Percentiles rank a stretch among this genome's conserved stretches.
These are phyloP conservation scores for Panagrolaimus sp. DNA, from an alignment of 1,140 invertebrate genomes.

Conservation along the genomic window DNA sequence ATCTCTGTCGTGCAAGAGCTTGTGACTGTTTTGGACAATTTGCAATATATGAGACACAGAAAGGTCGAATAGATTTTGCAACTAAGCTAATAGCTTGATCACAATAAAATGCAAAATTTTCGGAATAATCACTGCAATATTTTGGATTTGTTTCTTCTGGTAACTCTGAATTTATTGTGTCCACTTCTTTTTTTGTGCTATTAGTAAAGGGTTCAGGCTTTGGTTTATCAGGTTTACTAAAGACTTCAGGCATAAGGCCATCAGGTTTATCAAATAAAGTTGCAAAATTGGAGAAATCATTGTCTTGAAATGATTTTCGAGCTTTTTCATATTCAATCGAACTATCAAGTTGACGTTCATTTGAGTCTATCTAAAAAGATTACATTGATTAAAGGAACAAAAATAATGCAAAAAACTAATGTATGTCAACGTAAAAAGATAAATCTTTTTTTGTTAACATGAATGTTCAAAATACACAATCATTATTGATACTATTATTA, in stretches of 20 bases:
- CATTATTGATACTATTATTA: no score
- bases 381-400: no score
- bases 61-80: neutral
- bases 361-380: slow-evolving; percentile 7
- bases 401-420: no score
- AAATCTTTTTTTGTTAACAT: no score
- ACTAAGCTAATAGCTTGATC: slow-evolving; percentile 4
- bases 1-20: neutral
- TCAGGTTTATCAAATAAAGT: neutral
- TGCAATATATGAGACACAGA: slow-evolving; percentile 11
- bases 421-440: no score
- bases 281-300: slow-evolving; percentile 1
- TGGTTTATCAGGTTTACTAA: neutral
- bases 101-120: slow-evolving; percentile 9
- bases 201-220: neutral
- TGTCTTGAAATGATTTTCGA: neutral
- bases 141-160: neutral
- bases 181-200: neutral
- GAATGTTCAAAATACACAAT: no score
- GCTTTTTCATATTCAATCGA: slow-evolving; percentile 7
- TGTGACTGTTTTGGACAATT: slow-evolving; percentile 12
- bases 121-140: neutral
- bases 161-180: neutral
- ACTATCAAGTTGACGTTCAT: neutral
- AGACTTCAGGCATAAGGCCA: neutral